Base-by-base conservation (phyloP, 2,113 vertebrate genomes). In the Otocyon megalotis region DNA sequence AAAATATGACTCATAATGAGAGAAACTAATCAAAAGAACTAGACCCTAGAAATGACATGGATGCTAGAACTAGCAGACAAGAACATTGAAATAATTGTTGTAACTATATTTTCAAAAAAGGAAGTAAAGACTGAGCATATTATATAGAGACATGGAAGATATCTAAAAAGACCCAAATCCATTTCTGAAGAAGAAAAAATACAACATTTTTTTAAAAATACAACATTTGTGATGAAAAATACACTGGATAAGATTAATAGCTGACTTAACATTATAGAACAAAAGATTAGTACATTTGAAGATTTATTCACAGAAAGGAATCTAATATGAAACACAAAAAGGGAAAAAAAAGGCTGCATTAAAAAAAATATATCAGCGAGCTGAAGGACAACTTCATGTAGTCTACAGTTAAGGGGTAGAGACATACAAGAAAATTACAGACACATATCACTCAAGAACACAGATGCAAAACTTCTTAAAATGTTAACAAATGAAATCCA, bases 221-320 rank as follows among this genome's bases (percentile, higher is more conserved):
- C 3, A 86, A 74, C 43, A 19, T 71, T 22, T n/a, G 74, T 86
- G 74, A 65, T 80, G 16, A 88, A 92, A 90, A 88, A 77, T n/a
- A 53, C 3, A 71, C 20, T 71, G 17, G 43, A 48, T 63, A 13
- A 6, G 9, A 80, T 77, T 88, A 74, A 62, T 0, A 87, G 32
- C 54, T 93, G 35, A 80, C 63, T 24, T 79, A 30, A 93, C 22
- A 91, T 30, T 69, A 22, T 14, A 96, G 63, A 72, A 84, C 37
- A 86, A 60, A 94, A 94, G 22, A 50, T 67, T 32, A 96, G 28
- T 53, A 88, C 56, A 96, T 81, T 35, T 94, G 71, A 96, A 71
- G 54, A 69, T 20, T 87, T 9, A 65, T 60, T 12, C 63, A 83
- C 80, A 79, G 53, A 80, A 96, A 81, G 58, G 56, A 80, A 80